A percentile compares a stretch with the other conserved stretches of the same genome.
Conservation (phyloP, 2,113 vertebrate species). For the Nannobrachium achirus region DNA sequence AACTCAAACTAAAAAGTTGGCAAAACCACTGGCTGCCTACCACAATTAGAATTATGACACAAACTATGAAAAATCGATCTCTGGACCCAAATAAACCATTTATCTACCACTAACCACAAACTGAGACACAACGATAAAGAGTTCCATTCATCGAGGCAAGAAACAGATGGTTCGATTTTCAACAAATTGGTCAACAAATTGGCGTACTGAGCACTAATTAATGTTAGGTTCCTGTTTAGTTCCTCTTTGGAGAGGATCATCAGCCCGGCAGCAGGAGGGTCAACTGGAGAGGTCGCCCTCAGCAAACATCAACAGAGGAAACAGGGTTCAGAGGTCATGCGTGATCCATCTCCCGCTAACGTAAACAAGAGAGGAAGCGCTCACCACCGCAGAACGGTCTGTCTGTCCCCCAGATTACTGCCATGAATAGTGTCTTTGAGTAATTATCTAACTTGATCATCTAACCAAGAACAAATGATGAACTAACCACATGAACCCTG, state of each 20-base stretch:
- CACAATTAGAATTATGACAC: not conserved
- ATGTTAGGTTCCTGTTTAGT: slow-evolving; percentile 24
- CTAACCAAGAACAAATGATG: not conserved
- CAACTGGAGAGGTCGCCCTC: not conserved
- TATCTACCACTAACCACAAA: too few relatives aligned
- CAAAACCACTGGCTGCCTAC: too few relatives aligned
- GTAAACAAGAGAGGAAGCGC: slow-evolving; percentile 57
- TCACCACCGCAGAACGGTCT: slow-evolving; percentile 11
- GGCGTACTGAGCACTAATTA: slow-evolving; percentile 24
- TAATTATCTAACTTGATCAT: slow-evolving; percentile 35
- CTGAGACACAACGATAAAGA: too few relatives aligned
- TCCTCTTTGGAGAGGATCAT: not conserved
- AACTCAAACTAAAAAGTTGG: too few relatives aligned
- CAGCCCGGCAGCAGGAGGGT: too few relatives aligned
- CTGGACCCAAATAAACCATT: not conserved
- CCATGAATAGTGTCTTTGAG: slow-evolving; percentile 54
- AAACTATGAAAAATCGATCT: not conserved
- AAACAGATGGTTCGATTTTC: slow-evolving; percentile 11
- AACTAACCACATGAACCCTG: too few relatives aligned
- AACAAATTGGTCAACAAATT: slow-evolving; percentile 22
- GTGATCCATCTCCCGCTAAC: slow-evolving; percentile 52
- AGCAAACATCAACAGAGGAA: slow-evolving; percentile 53
- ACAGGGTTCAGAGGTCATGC: slow-evolving; percentile 49
- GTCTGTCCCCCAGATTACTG: slow-evolving; percentile 12
- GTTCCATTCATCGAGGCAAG: not conserved